Base-by-base conservation (phyloP, 2,888 invertebrate genomes). In the Ochropleura leucogaster region DNA sequence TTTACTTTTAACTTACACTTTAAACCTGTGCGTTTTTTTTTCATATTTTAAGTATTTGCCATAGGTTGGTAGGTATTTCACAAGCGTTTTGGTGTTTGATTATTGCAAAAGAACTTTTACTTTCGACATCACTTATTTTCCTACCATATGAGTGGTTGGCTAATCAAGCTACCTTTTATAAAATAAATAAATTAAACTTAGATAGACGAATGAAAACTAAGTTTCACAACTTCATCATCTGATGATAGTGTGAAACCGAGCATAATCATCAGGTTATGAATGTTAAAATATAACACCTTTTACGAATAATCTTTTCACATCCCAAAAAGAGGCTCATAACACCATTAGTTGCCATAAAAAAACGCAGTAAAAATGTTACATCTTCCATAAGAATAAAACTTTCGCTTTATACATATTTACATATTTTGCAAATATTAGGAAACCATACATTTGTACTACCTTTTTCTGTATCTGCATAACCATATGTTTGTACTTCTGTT, bases 371-470 rank as follows among this genome's bases (percentile, higher is more conserved):
- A 76, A 65, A 62, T 42, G 53, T 62, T 57, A 74, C 42, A 63
- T 81, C 63, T 77, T 6, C 55, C 71, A 67, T 64, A 68, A 53
- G 51, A 65, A 75, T 72, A 53, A 73, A 80, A 80, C 83, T 87
- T 85, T 83, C 83, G 18, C 73, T 70, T 76, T 59, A 65, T 47
- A 60, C 60, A 63, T 44, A 62, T 62, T 62, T 62, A 62, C 62
- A 14, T 55, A 80, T 77, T 79, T 76, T 18, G 73, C 80, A 82
- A 83, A 77, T 77, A 80, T 86, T 80, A 73, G 68, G 67, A 68
- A 80, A 67, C n/a, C 30, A 20, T 55, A 44, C 59, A 68, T 71
- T 60, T 63, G 40, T 65, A 51, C 53, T 59, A 65, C 16, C 51
- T 72, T 79, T 70, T 74, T 57, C 59, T 81, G 42, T 70, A 9